Evolutionary conservation across 2,113 vertebrate genomes (phyloP).

Genomic region (Scomber scombrus): DNA sequence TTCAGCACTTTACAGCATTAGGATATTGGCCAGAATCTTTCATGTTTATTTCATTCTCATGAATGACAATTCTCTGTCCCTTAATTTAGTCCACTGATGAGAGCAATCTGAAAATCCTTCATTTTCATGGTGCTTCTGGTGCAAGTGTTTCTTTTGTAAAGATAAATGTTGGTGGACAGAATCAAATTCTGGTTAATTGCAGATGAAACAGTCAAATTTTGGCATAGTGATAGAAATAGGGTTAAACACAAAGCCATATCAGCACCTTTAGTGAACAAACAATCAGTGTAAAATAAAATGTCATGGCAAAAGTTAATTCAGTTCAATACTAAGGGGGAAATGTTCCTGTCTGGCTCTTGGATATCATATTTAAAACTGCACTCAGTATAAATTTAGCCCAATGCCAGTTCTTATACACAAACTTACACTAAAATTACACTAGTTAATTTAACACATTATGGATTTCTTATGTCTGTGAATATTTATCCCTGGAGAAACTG

Average conservation of each 20-base stretch:
- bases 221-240: not conserved
- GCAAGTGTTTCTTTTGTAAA: too few relatives aligned
- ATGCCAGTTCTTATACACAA: too few relatives aligned
- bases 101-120: not conserved
- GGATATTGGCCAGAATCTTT: not conserved
- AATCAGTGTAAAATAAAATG: not conserved
- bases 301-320: not conserved
- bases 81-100: conserved; percentile 3
- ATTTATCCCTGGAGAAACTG: not conserved
- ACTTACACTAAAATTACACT: too few relatives aligned
- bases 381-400: too few relatives aligned
- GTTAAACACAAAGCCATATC: not conserved
- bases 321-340: not conserved
- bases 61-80: not conserved
- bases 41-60: not conserved
- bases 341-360: too few relatives aligned
- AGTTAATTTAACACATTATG: not conserved
- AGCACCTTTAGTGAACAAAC: not conserved
- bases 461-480: not conserved
- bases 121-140: not conserved
- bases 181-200: not conserved
- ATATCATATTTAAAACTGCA: too few relatives aligned
- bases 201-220: not conserved
- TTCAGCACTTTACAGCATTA: not conserved
- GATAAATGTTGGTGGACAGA: too few relatives aligned